Evolutionary conservation across 2,797 vertebrate species (phyloP).

Genomic region (Labroides dimidiatus): DNA sequence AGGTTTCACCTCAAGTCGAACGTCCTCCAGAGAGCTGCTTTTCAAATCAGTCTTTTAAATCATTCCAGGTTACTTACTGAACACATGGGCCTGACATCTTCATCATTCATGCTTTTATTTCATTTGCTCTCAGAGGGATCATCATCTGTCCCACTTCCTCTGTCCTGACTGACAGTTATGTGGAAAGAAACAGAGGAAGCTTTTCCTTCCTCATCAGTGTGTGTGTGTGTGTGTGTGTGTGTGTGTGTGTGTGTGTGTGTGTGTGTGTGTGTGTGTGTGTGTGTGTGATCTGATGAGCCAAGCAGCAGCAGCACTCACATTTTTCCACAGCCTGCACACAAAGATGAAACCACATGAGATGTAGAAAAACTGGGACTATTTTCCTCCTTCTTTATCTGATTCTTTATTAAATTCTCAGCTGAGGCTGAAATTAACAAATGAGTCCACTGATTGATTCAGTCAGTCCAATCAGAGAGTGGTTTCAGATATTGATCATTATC

Average conservation of each 20-base stretch:
- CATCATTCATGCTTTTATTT: conserved; percentile 67
- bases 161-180: conserved; percentile 53
- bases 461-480: background rate
- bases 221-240: conserved; percentile 29
- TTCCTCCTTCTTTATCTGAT: background rate
- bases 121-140: conserved; percentile 54
- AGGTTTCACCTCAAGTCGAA: conserved; percentile 11
- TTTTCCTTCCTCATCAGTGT: conserved; percentile 50
- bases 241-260: conserved; percentile 25
- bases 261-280: conserved; percentile 26
- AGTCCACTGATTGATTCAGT: background rate
- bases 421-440: background rate
- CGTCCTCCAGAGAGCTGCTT: conserved; percentile 1
- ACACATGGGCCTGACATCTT: conserved; percentile 31
- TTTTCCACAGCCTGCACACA: conserved; percentile 20
- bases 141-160: conserved; percentile 62
- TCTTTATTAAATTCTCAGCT: background rate
- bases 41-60: conserved; percentile 12
- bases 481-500: background rate
- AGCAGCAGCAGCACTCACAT: conserved; percentile 21
- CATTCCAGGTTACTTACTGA: conserved; percentile 25
- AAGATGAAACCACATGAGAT: background rate
- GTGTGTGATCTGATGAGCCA: conserved; percentile 39
- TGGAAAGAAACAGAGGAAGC: conserved; percentile 59
- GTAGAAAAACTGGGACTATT: background rate